A percentile compares a stretch with the other conserved stretches of the same genome.
phyloP scores from a whole-genome alignment of 2,888 invertebrate species.

The Hypena proboscidalis region DNA sequence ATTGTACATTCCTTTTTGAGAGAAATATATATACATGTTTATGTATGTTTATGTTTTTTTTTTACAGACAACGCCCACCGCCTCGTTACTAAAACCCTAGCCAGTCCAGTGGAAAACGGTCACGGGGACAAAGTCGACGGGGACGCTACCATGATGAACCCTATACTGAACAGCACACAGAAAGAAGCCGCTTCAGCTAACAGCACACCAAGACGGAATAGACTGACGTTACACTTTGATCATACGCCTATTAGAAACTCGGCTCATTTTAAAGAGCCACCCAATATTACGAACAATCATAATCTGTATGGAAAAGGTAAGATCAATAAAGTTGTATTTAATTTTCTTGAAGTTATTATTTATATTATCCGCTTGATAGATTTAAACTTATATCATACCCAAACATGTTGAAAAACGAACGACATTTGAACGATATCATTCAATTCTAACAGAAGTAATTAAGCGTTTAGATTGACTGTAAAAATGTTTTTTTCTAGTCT shows the following conservation, averaged over 20 bases:
- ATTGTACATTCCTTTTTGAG: conserved; percentile 2
- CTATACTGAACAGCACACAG: conserved; percentile 45
- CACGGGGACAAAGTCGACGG: conserved; percentile 70
- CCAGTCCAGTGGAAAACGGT: conserved; percentile 72
- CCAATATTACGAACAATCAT: conserved; percentile 55
- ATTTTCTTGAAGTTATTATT: no score
- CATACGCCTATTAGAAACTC: conserved; percentile 89
- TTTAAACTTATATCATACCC: no score
- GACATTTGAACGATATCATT: no score
- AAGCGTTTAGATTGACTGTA: no score
- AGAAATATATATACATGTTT: not conserved
- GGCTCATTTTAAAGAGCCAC: conserved; percentile 91
- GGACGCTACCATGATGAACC: conserved; percentile 51
- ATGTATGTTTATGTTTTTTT: not conserved
- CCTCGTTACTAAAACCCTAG: conserved; percentile 72
- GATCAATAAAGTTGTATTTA: conserved; percentile 27
- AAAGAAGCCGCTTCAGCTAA: conserved; percentile 68
- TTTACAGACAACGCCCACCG: conserved; percentile 92
- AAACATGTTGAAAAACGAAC: no score
- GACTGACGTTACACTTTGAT: conserved; percentile 90
- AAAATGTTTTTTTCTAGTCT: no score
- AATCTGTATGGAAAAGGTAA: conserved; percentile 74
- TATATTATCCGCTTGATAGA: no score
- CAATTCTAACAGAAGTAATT: no score
- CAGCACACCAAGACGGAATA: conserved; percentile 85